Evolutionary conservation across 1,140 invertebrate genomes (phyloP), one percentile per base, ranked within the genome.

Genomic region (Gryllus bimaculatus): DNA sequence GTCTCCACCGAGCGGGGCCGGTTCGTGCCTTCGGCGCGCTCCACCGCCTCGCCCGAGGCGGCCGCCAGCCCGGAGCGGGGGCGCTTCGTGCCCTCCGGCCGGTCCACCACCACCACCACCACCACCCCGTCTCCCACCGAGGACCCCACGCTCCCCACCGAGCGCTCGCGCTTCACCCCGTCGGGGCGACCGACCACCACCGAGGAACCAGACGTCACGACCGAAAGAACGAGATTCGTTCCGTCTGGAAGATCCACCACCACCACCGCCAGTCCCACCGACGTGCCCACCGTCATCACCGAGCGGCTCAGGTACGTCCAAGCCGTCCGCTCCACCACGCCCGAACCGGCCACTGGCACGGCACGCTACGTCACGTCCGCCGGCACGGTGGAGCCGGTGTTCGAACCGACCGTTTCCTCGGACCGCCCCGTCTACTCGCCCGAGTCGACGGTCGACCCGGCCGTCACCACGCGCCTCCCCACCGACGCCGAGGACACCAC

Each of bases 41-140:
- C 82, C 81, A 0, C 75, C 82, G 15, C 82, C 82, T 0, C 82
- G 83, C 75, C 73, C 82, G 26, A 82, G 82, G 79, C 78, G 79
- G 48, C 73, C 48, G 75, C 75, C 78, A 74, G n/a, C 74, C 12
- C 47, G 78, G 74, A 74, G n/a, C 49, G 6, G 79, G 8, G 48
- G 26, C 26, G 26, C 26, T 39, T 39, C 26, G 26, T 39, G 26
- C 26, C 26, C 26, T 39, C 26, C 26, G 26, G 26, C 26, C 26
- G 26, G 26, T 39, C 26, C 26, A 39, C 26, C 10, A 10, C 54
- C 10, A 66, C 54, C 10, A 66, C 54, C 10, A 18, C 54, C 18
- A 10, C 54, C 54, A 10, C 54, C 54, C 18, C 54, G 0, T 3
- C 2, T 7, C 54, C 10, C 54, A 66, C 54, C 54, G 18, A 10